Evolutionary conservation across 2,113 vertebrate genomes (phyloP).

Genomic region (Asarcornis scutulata): DNA sequence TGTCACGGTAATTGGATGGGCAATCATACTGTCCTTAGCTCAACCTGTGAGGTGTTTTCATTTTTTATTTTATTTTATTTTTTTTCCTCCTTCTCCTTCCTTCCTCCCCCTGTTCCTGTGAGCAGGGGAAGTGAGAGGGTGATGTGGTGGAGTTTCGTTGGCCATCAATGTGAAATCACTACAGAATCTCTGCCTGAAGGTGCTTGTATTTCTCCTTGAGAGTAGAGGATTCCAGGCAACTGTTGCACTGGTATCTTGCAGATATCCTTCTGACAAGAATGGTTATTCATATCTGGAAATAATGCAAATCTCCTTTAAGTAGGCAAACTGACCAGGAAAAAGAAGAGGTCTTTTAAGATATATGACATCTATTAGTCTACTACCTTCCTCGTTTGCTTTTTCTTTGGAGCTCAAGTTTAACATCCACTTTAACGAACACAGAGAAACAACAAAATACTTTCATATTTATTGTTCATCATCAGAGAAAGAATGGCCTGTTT

Average conservation of each 20-base stretch:
- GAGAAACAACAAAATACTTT: not conserved
- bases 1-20: too few species aligned
- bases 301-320: not conserved
- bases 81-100: too few species aligned
- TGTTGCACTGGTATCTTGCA: not conserved
- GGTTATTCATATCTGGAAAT: not conserved
- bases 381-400: not conserved
- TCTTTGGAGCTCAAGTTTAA: not conserved
- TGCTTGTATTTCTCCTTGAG: not conserved
- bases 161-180: too few species aligned
- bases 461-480: not conserved
- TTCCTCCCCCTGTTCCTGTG: too few species aligned
- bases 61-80: too few species aligned
- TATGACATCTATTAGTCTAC: not conserved
- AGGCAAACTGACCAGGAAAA: not conserved
- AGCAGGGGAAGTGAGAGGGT: too few species aligned
- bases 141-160: too few species aligned
- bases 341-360: not conserved
- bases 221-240: not conserved
- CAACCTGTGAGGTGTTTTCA: too few species aligned
- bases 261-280: not conserved
- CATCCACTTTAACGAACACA: not conserved
- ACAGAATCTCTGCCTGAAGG: not conserved
- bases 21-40: too few species aligned
- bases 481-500: not conserved